Conservation (phyloP, 2,797 vertebrate genomes). For the Centroberyx gerrardi region DNA sequence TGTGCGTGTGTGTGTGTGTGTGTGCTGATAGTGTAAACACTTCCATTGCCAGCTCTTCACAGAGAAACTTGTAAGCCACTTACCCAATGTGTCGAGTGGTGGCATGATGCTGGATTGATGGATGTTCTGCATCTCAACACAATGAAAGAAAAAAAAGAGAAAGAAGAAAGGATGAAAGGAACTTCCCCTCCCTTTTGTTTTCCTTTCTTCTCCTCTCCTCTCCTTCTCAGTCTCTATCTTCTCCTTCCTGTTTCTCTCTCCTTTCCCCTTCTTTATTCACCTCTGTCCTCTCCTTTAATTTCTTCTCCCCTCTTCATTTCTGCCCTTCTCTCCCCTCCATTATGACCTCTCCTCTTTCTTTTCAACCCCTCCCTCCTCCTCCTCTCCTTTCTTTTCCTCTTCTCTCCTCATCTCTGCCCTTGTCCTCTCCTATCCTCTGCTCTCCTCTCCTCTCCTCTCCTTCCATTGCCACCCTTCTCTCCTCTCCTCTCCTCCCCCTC, state of each 20-base stretch:
- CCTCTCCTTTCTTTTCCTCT: constrained; percentile 2
- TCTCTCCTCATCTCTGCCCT: background rate
- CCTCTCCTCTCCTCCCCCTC: background rate
- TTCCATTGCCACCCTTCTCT: background rate
- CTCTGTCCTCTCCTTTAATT: too few relatives aligned
- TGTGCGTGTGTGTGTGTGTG: constrained; percentile 1
- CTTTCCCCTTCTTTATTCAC: too few relatives aligned
- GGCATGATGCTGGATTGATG: background rate
- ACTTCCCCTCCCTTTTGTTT: background rate
- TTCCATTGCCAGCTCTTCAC: constrained; percentile 26
- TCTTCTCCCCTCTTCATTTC: too few relatives aligned
- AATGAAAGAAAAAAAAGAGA: constrained; percentile 1
- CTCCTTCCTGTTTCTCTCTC: too few relatives aligned
- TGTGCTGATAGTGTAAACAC: constrained; percentile 21
- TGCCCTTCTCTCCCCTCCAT: background rate
- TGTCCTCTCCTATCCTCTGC: background rate
- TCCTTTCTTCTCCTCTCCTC: constrained; percentile 1
- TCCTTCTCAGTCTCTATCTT: background rate
- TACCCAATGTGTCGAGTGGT: background rate
- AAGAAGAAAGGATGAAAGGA: background rate
- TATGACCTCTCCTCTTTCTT: background rate
- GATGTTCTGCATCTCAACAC: background rate
- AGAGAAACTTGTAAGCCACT: constrained; percentile 1
- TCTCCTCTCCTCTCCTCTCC: background rate
- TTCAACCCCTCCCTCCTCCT: too few relatives aligned